Percentiles rank a stretch among this genome's conserved stretches.
Evolutionary conservation across 2,113 vertebrate genomes (phyloP).

Genomic region (Podocnemis expansa): DNA sequence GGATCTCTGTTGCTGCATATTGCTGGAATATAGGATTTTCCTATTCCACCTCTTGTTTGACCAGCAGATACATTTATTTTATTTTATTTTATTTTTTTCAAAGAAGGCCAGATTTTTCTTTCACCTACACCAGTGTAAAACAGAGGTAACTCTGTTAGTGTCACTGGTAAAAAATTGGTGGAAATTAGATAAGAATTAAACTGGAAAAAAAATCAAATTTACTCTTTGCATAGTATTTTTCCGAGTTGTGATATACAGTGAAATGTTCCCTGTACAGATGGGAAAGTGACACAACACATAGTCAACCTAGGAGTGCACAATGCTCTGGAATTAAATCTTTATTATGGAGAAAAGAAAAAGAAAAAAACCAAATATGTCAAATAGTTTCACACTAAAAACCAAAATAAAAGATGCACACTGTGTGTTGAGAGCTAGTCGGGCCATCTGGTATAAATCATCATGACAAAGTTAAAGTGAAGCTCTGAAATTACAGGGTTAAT

Average conservation of each 20-base stretch:
- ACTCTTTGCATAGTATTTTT: background rate
- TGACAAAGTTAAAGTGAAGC: background rate
- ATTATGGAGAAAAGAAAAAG: background rate
- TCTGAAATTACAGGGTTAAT: conserved; percentile 25
- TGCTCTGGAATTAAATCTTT: background rate
- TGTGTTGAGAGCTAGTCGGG: background rate
- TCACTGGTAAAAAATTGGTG: conserved; percentile 40
- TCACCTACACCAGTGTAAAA: conserved; percentile 31
- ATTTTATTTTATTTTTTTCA: conserved; percentile 13
- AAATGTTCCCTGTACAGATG: conserved; percentile 17
- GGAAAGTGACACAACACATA: background rate
- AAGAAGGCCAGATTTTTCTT: conserved; percentile 34
- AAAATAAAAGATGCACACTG: background rate
- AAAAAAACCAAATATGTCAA: background rate
- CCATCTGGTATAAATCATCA: background rate
- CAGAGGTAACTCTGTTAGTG: conserved; percentile 43
- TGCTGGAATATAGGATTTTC: conserved; percentile 34
- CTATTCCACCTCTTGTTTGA: conserved; percentile 22
- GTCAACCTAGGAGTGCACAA: background rate
- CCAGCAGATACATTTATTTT: conserved; percentile 28
- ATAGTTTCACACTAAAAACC: background rate
- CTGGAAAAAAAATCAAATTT: conserved; percentile 55
- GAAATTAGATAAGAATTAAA: conserved; percentile 60
- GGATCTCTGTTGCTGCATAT: background rate
- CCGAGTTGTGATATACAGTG: background rate